These are phyloP conservation scores for Cotesia typhae DNA, from an alignment of 1,140 invertebrate species.

Conservation along the genomic window DNA sequence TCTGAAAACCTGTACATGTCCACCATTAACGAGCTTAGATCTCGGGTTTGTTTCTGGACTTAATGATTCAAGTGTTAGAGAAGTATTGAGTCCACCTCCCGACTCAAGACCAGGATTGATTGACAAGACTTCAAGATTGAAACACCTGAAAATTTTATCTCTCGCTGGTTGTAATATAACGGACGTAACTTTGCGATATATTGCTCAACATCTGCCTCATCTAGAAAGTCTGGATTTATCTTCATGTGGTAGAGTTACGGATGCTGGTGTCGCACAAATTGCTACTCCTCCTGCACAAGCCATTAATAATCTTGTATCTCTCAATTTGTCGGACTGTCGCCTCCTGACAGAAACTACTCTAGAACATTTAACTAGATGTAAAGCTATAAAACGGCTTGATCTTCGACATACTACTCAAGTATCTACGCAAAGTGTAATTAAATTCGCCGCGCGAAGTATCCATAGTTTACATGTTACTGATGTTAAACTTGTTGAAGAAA, in stretches of 20 bases:
- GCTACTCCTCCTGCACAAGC: slow-evolving; percentile 72
- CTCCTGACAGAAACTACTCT: slow-evolving; percentile 83
- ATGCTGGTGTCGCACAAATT: slow-evolving; percentile 87
- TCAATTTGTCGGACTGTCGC: slow-evolving; percentile 84
- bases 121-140: slow-evolving; percentile 82
- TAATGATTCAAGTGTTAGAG: slow-evolving; percentile 81
- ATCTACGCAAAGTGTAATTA: slow-evolving; percentile 79
- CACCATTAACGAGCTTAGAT: slow-evolving; percentile 81
- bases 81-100: slow-evolving; percentile 84
- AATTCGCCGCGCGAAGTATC: slow-evolving; percentile 80
- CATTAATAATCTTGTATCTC: slow-evolving; percentile 67
- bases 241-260: slow-evolving; percentile 85
- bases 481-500: slow-evolving; percentile 75
- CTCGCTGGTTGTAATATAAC: slow-evolving; percentile 89
- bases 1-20: slow-evolving; percentile 83
- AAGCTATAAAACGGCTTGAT: slow-evolving; percentile 73
- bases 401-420: slow-evolving; percentile 80
- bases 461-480: slow-evolving; percentile 79
- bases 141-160: slow-evolving; percentile 77
- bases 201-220: slow-evolving; percentile 79
- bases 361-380: slow-evolving; percentile 78
- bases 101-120: slow-evolving; percentile 85
- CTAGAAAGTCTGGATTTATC: slow-evolving; percentile 82
- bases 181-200: slow-evolving; percentile 83
- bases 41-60: slow-evolving; percentile 83